Base-by-base conservation (phyloP, 2,113 vertebrate genomes). In the Crotalus helleri region DNA sequence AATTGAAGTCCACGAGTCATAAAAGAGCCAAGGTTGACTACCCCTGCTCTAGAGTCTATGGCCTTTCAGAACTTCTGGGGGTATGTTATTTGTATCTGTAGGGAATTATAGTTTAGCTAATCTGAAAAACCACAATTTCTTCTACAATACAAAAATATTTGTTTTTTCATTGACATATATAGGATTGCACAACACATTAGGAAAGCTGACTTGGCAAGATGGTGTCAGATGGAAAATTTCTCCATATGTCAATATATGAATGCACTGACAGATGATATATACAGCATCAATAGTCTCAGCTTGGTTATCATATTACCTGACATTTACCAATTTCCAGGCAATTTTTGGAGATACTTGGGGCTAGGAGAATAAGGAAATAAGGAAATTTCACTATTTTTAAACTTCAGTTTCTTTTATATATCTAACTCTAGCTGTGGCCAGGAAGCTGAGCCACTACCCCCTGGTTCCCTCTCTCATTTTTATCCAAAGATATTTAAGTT, bases 401-500 rank as follows among this genome's bases (percentile, higher is more conserved):
- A 21, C 81, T 86, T 29, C 17, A 9, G 29, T 91, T 74, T 44
- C 87, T 93, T 93, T 91, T 93, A 87, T 8, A 95, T 91, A 93
- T 69, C 88, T 91, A 4, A 0, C 17, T 91, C 95, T 85, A 91
- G 54, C 93, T 94, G 55, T 44, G 19, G 26, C 19, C 53, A 33
- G 53, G 53, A 57, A 89, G 64, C 53, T 23, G 29, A 94, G 93
- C 93, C 93, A 23, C 85, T 94, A 93, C 59, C 89, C 26, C 64
- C 94, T 69, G 94, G 89, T 61, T 23, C 88, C 93, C 95, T 26
- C 74, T 89, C 91, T 81, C 26, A n/a, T 95, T 91, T 92, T 93
- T 94, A 90, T 94, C 91, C 92, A 91, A 90, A 88, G 93, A 92
- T 94, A 95, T 96, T 96, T 81, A 92, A 91, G 89, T 51, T 17